Evolutionary conservation across 2,888 invertebrate genomes (phyloP), one percentile per base, ranked within the genome.

Genomic region (Corythucha ciliata): DNA sequence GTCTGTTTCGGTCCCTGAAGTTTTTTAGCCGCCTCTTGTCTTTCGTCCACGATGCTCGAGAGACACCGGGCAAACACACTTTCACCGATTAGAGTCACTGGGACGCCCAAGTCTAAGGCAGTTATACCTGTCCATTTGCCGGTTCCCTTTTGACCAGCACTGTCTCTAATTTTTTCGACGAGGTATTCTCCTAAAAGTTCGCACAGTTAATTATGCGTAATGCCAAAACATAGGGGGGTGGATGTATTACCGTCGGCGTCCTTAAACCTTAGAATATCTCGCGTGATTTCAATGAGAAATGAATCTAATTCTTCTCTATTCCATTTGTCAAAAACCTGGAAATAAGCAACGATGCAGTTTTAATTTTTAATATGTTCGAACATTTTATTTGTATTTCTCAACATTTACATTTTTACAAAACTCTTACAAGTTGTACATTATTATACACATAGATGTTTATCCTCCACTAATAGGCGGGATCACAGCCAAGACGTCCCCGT

Each of bases 81-180:
- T 70, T 98, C 97, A 20, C 91, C 97, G 57, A 98, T 99, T 55
- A 98, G 80, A 39, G 98, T 98, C 12, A 98, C 94, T 0, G 98
- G 98, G 12, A 92, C 81, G 7, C 96, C 97, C 64, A 90, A 93
- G 63, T 98, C 93, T 21, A 98, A 72, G 0, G 96, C 92, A 3
- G 93, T 80, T 61, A 97, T 90, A 0, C 92, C 96, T 0, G 98
- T 99, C 98, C 98, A 99, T 69, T 98, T 98, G 50, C 98, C 98
- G 0, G 98, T 98, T 45, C 98, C 98, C 70, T 98, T 98, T 72
- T 96, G 89, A 0, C 97, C 97, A 4, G 98, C 98, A 0, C 90
- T 80, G 68, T 99, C 98, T 6, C 85, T 77, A 60, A 98, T 99
- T 68, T 93, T 85, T 29, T 91, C 89, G 56, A 98, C 71, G 21